Conservation (phyloP, 2,888 invertebrate species). For the Chydorus sphaericus region DNA sequence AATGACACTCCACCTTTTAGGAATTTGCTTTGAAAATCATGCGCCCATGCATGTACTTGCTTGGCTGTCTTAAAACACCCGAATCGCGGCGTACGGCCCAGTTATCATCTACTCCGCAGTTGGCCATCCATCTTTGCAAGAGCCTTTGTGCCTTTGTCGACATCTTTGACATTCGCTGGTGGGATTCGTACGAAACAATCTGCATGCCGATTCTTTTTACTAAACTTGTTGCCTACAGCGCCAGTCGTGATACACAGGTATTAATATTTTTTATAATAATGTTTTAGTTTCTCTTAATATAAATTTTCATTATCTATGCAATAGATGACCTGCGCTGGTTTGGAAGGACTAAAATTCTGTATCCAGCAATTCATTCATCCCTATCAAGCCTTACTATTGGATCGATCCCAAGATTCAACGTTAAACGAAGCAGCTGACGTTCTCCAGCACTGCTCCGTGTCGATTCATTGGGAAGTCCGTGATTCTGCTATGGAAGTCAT, state of each 20-base stretch:
- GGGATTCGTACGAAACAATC: slow-evolving; percentile 58
- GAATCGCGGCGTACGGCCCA: slow-evolving; percentile 28
- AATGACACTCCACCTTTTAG: slow-evolving; percentile 22
- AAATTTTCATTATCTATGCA: not conserved
- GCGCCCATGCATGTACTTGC: slow-evolving; percentile 43
- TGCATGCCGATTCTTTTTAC: slow-evolving; percentile 33
- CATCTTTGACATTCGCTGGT: slow-evolving; percentile 57
- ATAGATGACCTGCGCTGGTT: slow-evolving; percentile 10
- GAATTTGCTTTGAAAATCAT: slow-evolving; percentile 46
- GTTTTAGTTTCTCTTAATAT: not conserved
- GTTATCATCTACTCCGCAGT: slow-evolving; percentile 34
- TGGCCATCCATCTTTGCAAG: slow-evolving; percentile 50
- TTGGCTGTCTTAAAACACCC: slow-evolving; percentile 36
- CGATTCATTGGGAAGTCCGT: slow-evolving; percentile 59
- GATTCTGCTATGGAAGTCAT: slow-evolving; percentile 61
- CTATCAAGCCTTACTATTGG: slow-evolving; percentile 54
- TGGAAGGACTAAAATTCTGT: slow-evolving; percentile 12
- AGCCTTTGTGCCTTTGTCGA: slow-evolving; percentile 47
- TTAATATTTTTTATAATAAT: not conserved
- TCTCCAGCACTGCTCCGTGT: slow-evolving; percentile 51
- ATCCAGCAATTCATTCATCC: slow-evolving; percentile 49
- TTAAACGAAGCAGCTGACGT: slow-evolving; percentile 50
- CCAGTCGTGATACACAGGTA: slow-evolving; percentile 2
- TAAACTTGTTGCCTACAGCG: slow-evolving; percentile 4
- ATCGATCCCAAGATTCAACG: slow-evolving; percentile 43